phyloP scores from a whole-genome alignment of 2,888 invertebrate genomes.

The Aromia moschata region DNA sequence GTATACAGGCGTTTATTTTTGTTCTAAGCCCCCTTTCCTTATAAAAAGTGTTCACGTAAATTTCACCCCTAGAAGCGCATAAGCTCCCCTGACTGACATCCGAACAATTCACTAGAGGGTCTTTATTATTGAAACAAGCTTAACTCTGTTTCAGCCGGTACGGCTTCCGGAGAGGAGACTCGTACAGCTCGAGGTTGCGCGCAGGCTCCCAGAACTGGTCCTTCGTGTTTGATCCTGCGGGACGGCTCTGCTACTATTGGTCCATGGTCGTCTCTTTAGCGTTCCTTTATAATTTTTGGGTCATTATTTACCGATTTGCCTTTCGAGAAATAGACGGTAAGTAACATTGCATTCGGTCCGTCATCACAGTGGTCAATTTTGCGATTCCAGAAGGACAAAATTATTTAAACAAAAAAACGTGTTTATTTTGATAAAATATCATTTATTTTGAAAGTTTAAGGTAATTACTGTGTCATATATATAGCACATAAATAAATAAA shows the following conservation, averaged over 20 bases:
- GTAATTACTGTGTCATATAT: no score
- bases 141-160: constrained; percentile 61
- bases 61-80: not conserved
- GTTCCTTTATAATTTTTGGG: constrained; percentile 97
- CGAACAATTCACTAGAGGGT: not conserved
- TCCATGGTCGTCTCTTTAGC: constrained; percentile 96
- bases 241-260: constrained; percentile 96
- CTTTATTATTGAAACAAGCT: constrained; percentile 20
- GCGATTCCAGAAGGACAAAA: no score
- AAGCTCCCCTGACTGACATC: not conserved
- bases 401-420: no score
- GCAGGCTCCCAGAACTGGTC: constrained; percentile 83
- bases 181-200: constrained; percentile 72
- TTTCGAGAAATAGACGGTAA: constrained; percentile 95
- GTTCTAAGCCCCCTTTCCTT: no score
- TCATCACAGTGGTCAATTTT: no score
- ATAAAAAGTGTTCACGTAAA: no score
- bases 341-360: no score
- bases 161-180: constrained; percentile 69
- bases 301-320: constrained; percentile 98
- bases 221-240: constrained; percentile 98
- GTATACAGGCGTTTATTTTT: no score
- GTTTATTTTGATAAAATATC: no score
- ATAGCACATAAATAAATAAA: no score
- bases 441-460: no score